Conservation (phyloP, 2,888 invertebrate species). For the Acleris literana region DNA sequence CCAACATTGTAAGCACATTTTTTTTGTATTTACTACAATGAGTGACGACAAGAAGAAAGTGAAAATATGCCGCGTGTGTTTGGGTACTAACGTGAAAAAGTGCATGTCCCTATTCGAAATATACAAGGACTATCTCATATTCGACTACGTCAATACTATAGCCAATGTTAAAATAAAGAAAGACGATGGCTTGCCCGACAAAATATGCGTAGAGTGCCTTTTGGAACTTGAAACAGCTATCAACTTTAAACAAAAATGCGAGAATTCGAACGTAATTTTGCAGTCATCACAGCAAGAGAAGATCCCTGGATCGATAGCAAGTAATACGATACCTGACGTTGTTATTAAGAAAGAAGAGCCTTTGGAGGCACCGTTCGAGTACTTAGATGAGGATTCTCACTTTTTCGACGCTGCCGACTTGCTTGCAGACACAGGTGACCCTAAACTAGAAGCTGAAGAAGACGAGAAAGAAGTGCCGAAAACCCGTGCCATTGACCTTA, state of each 20-base stretch:
- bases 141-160: constrained; percentile 60
- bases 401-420: constrained; percentile 36
- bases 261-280: constrained; percentile 56
- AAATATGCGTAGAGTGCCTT: constrained; percentile 65
- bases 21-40: constrained; percentile 40
- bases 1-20: no score
- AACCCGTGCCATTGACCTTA: constrained; percentile 49
- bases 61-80: constrained; percentile 63
- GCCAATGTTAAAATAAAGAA: constrained; percentile 59
- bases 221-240: constrained; percentile 61
- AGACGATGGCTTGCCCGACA: constrained; percentile 64
- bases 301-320: constrained; percentile 8
- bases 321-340: constrained; percentile 35
- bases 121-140: constrained; percentile 56
- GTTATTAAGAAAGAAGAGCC: constrained; percentile 48
- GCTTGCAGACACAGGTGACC: constrained; percentile 1
- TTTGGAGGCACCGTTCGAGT: constrained; percentile 34
- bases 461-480: constrained; percentile 33
- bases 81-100: constrained; percentile 49
- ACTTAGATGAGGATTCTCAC: constrained; percentile 37
- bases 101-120: constrained; percentile 60
- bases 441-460: constrained; percentile 22
- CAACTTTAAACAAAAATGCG: constrained; percentile 65
- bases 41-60: constrained; percentile 46
- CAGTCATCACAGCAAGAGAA: constrained; percentile 38